Percentiles rank a stretch among this genome's conserved stretches.
Evolutionary conservation across 2,888 invertebrate species (phyloP).

Genomic region (Hermodice carunculata): DNA sequence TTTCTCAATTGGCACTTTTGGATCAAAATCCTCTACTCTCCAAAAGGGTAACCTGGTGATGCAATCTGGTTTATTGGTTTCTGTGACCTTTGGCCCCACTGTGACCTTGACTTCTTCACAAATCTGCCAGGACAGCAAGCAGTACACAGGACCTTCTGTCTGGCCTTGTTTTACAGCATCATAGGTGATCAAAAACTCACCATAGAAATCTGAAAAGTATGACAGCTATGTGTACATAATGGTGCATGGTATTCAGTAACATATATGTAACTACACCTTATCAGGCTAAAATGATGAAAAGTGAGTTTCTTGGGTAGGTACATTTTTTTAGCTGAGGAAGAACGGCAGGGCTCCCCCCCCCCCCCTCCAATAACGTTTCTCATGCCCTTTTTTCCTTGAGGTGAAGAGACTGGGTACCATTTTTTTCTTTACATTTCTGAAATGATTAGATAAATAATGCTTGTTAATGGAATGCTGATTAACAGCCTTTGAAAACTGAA

Average conservation of each 20-base stretch:
- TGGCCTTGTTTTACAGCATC: conserved; percentile 14
- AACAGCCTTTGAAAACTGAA: no score
- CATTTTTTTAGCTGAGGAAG: no score
- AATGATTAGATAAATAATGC: no score
- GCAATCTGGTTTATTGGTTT: conserved; percentile 24
- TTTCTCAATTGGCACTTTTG: conserved; percentile 33
- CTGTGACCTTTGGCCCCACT: conserved; percentile 24
- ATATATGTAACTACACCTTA: no score
- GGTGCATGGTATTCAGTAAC: background rate
- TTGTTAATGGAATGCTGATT: no score
- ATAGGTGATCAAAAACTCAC: conserved; percentile 17
- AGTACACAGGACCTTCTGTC: conserved; percentile 11
- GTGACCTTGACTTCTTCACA: conserved; percentile 27
- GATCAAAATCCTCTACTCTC: conserved; percentile 49
- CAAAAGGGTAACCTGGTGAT: conserved; percentile 47
- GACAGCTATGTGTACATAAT: background rate
- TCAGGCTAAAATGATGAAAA: no score
- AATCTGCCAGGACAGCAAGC: conserved; percentile 26
- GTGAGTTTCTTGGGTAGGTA: no score
- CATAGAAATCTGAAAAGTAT: conserved; percentile 11
- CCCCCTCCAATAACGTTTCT: no score
- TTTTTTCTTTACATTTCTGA: no score
- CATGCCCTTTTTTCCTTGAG: no score
- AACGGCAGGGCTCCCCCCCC: no score
- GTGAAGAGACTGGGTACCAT: no score